These are phyloP conservation scores for Drosophila novamexicana DNA, from an alignment of 1,140 invertebrate species.

Conservation along the genomic window DNA sequence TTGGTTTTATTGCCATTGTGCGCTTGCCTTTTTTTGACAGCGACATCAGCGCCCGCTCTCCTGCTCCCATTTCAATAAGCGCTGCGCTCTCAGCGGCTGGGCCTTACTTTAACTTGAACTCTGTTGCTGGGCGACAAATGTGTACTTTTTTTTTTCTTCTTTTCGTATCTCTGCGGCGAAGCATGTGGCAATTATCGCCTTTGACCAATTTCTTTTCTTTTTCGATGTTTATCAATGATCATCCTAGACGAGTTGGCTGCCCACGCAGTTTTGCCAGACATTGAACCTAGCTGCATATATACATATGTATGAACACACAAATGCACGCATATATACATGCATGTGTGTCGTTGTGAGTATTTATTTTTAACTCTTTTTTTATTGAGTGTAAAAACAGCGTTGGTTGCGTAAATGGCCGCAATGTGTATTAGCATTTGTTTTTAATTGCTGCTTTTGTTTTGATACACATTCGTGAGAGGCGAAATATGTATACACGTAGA, in stretches of 20 bases:
- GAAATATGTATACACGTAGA: slow-evolving; percentile 13
- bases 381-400: slow-evolving; percentile 23
- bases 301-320: background rate
- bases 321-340: background rate
- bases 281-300: slow-evolving; percentile 4
- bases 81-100: background rate
- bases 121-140: slow-evolving; percentile 40
- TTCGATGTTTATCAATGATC: slow-evolving; percentile 4
- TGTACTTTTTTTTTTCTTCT: slow-evolving; percentile 13
- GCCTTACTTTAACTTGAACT: slow-evolving; percentile 13
- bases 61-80: slow-evolving; percentile 3
- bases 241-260: background rate
- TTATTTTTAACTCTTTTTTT: slow-evolving; percentile 55
- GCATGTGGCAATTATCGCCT: slow-evolving; percentile 6
- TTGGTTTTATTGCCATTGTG: slow-evolving; percentile 26
- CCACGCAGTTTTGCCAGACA: background rate
- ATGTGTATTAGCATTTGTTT: slow-evolving; percentile 40
- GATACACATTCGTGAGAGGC: slow-evolving; percentile 58
- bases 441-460: slow-evolving; percentile 78
- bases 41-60: slow-evolving; percentile 8
- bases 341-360: background rate
- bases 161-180: slow-evolving; percentile 16
- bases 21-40: slow-evolving; percentile 27
- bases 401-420: slow-evolving; percentile 39
- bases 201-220: background rate